A percentile compares a stretch with the other conserved stretches of the same genome.
These are phyloP conservation scores for Sitobion miscanthi DNA, from an alignment of 1,140 invertebrate species.

Conservation along the genomic window DNA sequence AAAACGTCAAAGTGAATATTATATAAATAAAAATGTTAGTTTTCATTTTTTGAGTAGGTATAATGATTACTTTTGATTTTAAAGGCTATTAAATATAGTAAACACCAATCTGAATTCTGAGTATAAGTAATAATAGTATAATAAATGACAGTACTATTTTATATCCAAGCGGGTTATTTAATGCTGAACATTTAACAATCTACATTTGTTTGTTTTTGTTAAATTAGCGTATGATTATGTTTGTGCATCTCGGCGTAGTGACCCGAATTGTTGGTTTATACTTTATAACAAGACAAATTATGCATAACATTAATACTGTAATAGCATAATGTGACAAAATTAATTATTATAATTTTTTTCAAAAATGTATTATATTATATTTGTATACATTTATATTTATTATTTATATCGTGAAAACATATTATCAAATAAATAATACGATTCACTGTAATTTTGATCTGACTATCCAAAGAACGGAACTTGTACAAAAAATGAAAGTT, in stretches of 20 bases:
- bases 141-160: background rate
- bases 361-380: background rate
- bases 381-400: background rate
- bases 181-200: background rate
- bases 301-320: background rate
- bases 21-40: background rate
- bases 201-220: constrained; percentile 8
- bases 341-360: background rate
- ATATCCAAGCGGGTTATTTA: background rate
- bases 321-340: background rate
- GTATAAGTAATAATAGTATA: background rate
- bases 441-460: background rate
- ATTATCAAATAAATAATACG: background rate
- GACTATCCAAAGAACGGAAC: background rate
- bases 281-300: constrained; percentile 20
- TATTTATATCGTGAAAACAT: background rate
- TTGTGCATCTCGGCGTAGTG: constrained; percentile 14
- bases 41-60: background rate
- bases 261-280: background rate
- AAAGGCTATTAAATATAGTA: background rate
- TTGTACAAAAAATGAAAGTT: background rate
- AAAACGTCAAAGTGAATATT: background rate
- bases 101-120: background rate
- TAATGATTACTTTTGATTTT: background rate
- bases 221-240: background rate